Conservation (phyloP, 2,113 vertebrate genomes). For the Plotosus lineatus region DNA sequence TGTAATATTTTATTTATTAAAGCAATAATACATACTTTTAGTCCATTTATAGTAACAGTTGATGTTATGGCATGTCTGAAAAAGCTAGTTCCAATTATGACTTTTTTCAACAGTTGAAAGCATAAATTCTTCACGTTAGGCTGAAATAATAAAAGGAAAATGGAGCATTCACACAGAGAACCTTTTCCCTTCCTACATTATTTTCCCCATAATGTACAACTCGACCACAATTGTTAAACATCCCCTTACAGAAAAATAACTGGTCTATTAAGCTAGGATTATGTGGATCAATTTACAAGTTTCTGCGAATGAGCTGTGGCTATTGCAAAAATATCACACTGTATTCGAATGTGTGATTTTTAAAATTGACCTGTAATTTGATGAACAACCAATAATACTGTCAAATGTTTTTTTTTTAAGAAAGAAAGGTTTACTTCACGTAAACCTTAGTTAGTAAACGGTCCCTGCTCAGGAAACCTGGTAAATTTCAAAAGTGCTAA, state of each 20-base stretch:
- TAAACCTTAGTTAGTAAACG: too few species aligned
- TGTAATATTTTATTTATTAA: neutral
- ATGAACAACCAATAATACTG: neutral
- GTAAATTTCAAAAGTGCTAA: too few species aligned
- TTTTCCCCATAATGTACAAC: neutral
- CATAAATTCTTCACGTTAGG: neutral
- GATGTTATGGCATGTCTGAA: neutral
- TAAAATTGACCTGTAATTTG: neutral
- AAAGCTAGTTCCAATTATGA: neutral
- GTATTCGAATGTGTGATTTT: neutral
- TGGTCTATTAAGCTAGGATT: neutral
- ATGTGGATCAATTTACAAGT: neutral
- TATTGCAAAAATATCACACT: neutral
- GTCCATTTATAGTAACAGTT: neutral
- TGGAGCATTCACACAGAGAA: neutral
- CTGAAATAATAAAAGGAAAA: neutral
- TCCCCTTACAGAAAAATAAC: neutral
- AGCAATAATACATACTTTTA: neutral
- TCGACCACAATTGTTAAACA: neutral
- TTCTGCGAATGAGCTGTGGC: neutral
- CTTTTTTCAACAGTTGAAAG: neutral
- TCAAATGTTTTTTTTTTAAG: too few species aligned
- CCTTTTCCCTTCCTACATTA: neutral
- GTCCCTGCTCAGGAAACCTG: too few species aligned
- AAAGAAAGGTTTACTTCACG: too few species aligned